These are phyloP conservation scores for Aegotheles bennettii DNA, from an alignment of 2,113 vertebrate species.

Conservation along the genomic window DNA sequence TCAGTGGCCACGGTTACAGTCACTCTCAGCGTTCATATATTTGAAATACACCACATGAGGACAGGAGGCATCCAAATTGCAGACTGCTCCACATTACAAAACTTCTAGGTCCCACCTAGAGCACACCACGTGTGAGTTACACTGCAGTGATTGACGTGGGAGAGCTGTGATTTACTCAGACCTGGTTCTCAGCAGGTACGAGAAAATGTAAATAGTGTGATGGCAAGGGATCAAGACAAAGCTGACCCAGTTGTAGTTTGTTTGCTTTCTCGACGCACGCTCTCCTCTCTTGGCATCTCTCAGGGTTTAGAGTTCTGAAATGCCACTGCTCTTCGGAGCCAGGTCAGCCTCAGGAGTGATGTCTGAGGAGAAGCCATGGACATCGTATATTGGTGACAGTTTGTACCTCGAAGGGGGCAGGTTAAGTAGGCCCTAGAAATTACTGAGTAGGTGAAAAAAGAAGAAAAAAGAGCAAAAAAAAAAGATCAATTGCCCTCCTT, in stretches of 20 bases:
- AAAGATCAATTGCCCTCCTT: background rate
- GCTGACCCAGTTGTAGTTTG: background rate
- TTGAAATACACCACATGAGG: background rate
- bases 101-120: background rate
- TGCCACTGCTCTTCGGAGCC: background rate
- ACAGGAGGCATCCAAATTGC: background rate
- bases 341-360: background rate
- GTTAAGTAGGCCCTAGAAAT: background rate
- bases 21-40: background rate
- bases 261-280: background rate
- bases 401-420: background rate
- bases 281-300: background rate
- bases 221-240: background rate
- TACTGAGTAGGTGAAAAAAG: background rate
- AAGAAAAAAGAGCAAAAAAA: background rate
- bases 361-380: background rate
- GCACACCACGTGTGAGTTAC: fast-evolving
- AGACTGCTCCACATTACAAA: background rate
- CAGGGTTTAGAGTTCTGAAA: background rate
- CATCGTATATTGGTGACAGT: background rate
- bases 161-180: background rate
- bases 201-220: background rate
- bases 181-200: background rate
- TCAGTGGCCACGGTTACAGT: background rate
- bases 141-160: background rate